Conservation (phyloP, 1,140 invertebrate species). For the Nomia melanderi region DNA sequence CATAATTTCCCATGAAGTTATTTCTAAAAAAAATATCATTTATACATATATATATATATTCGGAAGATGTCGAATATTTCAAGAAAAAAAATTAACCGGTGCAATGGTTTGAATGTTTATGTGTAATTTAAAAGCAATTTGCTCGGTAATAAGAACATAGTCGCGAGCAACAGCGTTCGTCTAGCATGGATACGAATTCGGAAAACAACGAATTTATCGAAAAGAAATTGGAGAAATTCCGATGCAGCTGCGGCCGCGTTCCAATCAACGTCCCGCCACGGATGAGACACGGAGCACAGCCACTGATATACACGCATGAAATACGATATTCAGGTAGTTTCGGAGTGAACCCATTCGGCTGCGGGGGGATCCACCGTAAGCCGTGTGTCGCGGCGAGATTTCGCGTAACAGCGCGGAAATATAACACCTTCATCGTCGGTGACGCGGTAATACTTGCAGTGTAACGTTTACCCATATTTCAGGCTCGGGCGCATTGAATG, state of each 20-base stretch:
- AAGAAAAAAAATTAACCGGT: no score
- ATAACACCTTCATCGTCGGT: conserved; percentile 47
- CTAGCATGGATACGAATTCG: neutral
- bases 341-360: conserved; percentile 42
- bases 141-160: no score
- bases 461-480: conserved; percentile 50
- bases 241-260: conserved; percentile 20
- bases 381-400: conserved; percentile 42
- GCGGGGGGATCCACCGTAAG: conserved; percentile 27
- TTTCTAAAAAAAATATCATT: no score
- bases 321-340: conserved; percentile 60
- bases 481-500: conserved; percentile 47
- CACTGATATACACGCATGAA: conserved; percentile 43
- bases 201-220: conserved; percentile 22
- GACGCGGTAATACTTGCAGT: conserved; percentile 49
- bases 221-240: neutral
- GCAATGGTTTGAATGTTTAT: no score
- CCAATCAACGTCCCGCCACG: conserved; percentile 54
- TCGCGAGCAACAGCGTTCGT: no score
- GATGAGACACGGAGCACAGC: conserved; percentile 32
- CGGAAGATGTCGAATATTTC: no score
- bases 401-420: conserved; percentile 49
- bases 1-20: no score
- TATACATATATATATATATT: no score
- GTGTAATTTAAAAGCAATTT: no score